phyloP scores from a whole-genome alignment of 1,140 invertebrate species.

The Heliconius hermathena region DNA sequence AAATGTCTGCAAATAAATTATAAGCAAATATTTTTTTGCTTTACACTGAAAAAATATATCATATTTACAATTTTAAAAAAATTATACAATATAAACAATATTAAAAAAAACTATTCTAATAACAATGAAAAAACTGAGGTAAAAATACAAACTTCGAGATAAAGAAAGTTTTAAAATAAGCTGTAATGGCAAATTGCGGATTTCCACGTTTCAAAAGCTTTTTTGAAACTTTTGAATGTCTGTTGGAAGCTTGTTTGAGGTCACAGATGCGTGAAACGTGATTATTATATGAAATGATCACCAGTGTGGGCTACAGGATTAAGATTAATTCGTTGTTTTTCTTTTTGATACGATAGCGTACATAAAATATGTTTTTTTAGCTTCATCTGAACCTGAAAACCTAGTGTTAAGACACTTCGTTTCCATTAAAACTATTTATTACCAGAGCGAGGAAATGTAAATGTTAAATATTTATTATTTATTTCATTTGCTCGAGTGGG shows the following conservation, averaged over 20 bases:
- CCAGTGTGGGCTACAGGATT: too few species aligned
- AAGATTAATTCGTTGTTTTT: not conserved
- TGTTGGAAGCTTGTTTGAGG: not conserved
- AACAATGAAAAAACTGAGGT: not conserved
- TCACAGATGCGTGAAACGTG: not conserved
- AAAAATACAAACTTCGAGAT: not conserved
- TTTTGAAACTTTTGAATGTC: not conserved
- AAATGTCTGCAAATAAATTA: too few species aligned
- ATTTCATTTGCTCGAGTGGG: not conserved
- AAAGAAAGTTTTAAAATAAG: not conserved
- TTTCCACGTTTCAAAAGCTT: not conserved
- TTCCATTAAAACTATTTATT: too few species aligned
- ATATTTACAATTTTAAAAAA: not conserved
- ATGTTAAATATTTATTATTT: too few species aligned
- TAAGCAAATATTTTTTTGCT: too few species aligned
- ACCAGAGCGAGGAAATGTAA: not conserved
- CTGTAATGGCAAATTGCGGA: not conserved
- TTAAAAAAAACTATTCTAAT: too few species aligned
- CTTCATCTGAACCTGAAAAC: too few species aligned
- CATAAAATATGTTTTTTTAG: too few species aligned
- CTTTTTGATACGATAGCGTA: not conserved
- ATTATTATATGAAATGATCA: not conserved
- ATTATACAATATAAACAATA: not conserved
- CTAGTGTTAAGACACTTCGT: not conserved
- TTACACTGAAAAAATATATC: too few species aligned